phyloP scores from a whole-genome alignment of 2,113 vertebrate genomes.

The Halichoeres trimaculatus region DNA sequence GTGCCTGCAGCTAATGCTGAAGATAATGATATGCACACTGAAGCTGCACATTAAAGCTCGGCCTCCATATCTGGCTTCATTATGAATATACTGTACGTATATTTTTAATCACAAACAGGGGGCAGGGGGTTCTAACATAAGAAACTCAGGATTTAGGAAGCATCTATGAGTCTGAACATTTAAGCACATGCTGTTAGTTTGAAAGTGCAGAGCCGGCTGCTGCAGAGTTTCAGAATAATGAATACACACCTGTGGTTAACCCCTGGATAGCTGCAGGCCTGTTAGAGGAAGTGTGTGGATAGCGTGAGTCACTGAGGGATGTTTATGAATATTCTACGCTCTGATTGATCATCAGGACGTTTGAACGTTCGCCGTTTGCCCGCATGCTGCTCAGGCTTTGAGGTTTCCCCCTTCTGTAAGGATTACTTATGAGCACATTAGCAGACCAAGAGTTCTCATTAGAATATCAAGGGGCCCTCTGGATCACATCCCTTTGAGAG shows the following conservation, averaged over 20 bases:
- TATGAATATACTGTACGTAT: too few species aligned
- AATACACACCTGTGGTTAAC: background rate
- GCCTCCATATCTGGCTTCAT: too few species aligned
- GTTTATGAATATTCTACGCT: conserved; percentile 68
- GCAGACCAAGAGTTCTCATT: conserved; percentile 71
- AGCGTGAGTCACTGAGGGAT: conserved; percentile 51
- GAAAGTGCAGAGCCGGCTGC: background rate
- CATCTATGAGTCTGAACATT: too few species aligned
- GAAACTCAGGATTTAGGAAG: too few species aligned
- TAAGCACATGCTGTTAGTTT: too few species aligned
- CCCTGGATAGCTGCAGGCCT: background rate
- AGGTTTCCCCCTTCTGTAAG: conserved; percentile 63
- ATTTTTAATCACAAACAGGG: too few species aligned
- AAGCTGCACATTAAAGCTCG: conserved; percentile 2
- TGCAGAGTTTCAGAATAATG: background rate
- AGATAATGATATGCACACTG: conserved; percentile 21
- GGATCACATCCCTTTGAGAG: conserved; percentile 54
- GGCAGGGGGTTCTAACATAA: too few species aligned
- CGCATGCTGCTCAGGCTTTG: conserved; percentile 60
- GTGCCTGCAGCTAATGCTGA: conserved; percentile 23
- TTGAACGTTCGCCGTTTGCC: conserved; percentile 56
- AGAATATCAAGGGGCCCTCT: conserved; percentile 73
- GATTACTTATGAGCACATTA: conserved; percentile 75
- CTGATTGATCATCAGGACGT: conserved; percentile 69
- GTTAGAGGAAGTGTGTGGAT: conserved; percentile 21